These are phyloP conservation scores for Smutsia gigantea DNA, from an alignment of 2,797 vertebrate genomes.

Conservation along the genomic window DNA sequence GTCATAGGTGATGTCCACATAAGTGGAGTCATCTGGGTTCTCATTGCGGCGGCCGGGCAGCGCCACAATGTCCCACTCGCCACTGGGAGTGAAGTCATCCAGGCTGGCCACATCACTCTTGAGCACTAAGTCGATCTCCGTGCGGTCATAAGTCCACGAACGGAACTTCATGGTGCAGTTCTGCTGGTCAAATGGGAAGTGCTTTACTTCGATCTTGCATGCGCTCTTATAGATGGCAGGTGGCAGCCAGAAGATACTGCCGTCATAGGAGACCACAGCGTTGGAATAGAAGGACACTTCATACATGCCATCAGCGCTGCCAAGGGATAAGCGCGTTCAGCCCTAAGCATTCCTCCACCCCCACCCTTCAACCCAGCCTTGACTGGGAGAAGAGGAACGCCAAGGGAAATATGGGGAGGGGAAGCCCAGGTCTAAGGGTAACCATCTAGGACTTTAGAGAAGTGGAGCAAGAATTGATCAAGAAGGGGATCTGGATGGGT, in stretches of 20 bases:
- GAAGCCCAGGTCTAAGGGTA: not conserved
- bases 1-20: conserved; percentile 98
- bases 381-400: not conserved
- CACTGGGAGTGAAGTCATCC: conserved; percentile 98
- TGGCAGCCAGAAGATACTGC: conserved; percentile 98
- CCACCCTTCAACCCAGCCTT: not conserved
- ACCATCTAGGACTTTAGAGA: not conserved
- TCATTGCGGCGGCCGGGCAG: conserved; percentile 95
- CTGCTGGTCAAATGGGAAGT: conserved; percentile 99
- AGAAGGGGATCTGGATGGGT: not conserved
- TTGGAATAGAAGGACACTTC: conserved; percentile 99
- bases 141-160: conserved; percentile 98
- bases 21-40: conserved; percentile 94
- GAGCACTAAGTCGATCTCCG: conserved; percentile 96
- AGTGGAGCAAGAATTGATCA: not conserved
- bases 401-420: not conserved
- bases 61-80: conserved; percentile 99
- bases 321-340: not conserved
- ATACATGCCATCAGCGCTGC: conserved; percentile 97
- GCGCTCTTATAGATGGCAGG: conserved; percentile 98
- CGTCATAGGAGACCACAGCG: conserved; percentile 95
- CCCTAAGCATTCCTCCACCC: not conserved
- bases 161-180: conserved; percentile 98
- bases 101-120: conserved; percentile 96
- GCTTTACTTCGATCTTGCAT: conserved; percentile 98